Conservation (phyloP, 2,113 vertebrate species). For the Electrona antarctica region DNA sequence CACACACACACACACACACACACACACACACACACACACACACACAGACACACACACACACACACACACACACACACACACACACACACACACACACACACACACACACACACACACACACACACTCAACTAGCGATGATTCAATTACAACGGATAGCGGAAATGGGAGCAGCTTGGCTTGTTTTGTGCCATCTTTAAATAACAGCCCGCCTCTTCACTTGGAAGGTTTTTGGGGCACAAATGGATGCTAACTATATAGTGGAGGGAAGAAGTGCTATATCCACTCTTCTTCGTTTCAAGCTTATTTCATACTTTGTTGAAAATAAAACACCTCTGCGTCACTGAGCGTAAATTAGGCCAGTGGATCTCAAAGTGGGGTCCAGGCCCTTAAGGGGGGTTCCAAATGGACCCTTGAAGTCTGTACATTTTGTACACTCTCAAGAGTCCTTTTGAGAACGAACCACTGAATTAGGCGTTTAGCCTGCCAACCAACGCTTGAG, state of each 20-base stretch:
- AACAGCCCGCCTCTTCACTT: constrained; percentile 54
- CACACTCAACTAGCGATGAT: constrained; percentile 54
- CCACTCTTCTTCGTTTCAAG: not conserved
- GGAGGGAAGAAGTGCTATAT: constrained; percentile 43
- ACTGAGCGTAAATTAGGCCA: no score
- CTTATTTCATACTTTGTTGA: no score
- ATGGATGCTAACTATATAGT: constrained; percentile 29
- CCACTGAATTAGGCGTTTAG: not conserved
- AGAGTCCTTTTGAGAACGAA: no score
- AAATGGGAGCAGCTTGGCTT: constrained; percentile 69
- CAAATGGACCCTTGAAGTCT: no score
- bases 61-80: constrained; percentile 58
- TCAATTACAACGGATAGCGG: constrained; percentile 63
- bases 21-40: constrained; percentile 42
- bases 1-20: no score
- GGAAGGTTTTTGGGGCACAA: constrained; percentile 29
- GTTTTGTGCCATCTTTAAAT: constrained; percentile 73
- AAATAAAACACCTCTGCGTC: no score
- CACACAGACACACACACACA: constrained; percentile 22
- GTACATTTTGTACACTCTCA: no score
- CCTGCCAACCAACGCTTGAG: not conserved
- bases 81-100: constrained; percentile 14
- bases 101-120: constrained; percentile 29
- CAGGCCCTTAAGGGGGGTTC: no score
- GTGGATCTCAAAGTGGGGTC: no score